Evolutionary conservation across 2,113 vertebrate genomes (phyloP), one percentile per base, ranked within the genome.

Genomic region (Actinemys pallida): DNA sequence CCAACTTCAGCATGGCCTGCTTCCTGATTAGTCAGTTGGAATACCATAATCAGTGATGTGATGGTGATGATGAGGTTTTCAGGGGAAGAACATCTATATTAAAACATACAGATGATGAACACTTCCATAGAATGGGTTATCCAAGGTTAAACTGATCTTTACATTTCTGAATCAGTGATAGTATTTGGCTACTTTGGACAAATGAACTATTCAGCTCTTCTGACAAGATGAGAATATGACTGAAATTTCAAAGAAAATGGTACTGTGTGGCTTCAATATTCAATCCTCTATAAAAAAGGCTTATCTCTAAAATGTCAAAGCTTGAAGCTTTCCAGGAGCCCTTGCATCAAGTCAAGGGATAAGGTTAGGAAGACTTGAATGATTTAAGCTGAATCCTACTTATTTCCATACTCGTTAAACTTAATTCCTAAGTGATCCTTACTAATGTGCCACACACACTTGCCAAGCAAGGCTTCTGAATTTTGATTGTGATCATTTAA

Each of bases 1-100:
- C 89, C 83, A 95, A 57, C 86, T 92, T 65, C 88, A 81, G 53
- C 75, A 91, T 54, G 84, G 65, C 53, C 94, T 95, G 53, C 83
- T 97, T 97, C 97, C 97, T 93, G 90, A 90, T 96, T 92, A 96
- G 93, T 95, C 92, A 96, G 45, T 12, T 94, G 93, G 88, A 95
- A 93, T 94, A 87, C 47, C 91, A 24, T 81, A 87, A 88, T 94
- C 72, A 75, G 27, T 95, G 93, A 96, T 0, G 0, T 94, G 92
- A 96, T 91, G 75, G 65, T 83, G 88, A 69, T 59, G 81, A 87
- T 84, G 94, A 92, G 75, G 72, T 45, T 76, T 76, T 45, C 39
- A 76, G 22, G 39, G 84, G 53, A 93, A 93, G 62, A 83, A 24
- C 50, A 78, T 79, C 62, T 90, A 6, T 54, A 53, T 65, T 76